These are phyloP conservation scores for Bugulina stolonifera DNA, from an alignment of 2,888 invertebrate genomes.

Conservation along the genomic window DNA sequence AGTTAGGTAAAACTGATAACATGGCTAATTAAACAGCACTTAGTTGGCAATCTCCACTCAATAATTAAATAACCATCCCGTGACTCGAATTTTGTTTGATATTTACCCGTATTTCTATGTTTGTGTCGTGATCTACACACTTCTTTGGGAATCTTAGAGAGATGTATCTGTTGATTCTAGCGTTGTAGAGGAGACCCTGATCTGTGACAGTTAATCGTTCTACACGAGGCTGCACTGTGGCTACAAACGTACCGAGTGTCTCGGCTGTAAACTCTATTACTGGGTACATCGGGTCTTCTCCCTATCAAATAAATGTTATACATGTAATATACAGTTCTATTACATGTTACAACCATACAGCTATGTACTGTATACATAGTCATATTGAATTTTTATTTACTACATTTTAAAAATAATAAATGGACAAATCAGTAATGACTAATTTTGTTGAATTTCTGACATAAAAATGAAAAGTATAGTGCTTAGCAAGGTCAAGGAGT, in stretches of 20 bases:
- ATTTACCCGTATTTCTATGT: slow-evolving; percentile 11
- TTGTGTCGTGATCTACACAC: slow-evolving; percentile 35
- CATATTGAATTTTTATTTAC: too few species aligned
- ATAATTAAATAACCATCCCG: too few species aligned
- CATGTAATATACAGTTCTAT: not conserved
- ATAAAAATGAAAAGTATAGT: too few species aligned
- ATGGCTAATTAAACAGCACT: too few species aligned
- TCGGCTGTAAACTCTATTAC: slow-evolving; percentile 39
- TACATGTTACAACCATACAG: not conserved
- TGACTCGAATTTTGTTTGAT: too few species aligned
- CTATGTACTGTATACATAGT: not conserved
- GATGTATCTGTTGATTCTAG: slow-evolving; percentile 43
- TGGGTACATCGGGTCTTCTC: slow-evolving; percentile 9
- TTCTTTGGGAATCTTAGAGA: slow-evolving; percentile 48
- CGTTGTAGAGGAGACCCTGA: slow-evolving; percentile 46
- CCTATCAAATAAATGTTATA: not conserved
- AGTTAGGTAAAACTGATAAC: too few species aligned
- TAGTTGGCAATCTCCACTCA: too few species aligned
- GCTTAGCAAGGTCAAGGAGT: too few species aligned
- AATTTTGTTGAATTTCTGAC: too few species aligned
- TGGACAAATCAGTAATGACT: too few species aligned
- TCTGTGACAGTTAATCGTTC: slow-evolving; percentile 44
- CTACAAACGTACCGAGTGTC: slow-evolving; percentile 41
- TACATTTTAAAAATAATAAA: too few species aligned
- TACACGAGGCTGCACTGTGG: slow-evolving; percentile 39